These are phyloP conservation scores for Steinernema carpocapsae DNA, from an alignment of 2,888 invertebrate species.

Conservation along the genomic window DNA sequence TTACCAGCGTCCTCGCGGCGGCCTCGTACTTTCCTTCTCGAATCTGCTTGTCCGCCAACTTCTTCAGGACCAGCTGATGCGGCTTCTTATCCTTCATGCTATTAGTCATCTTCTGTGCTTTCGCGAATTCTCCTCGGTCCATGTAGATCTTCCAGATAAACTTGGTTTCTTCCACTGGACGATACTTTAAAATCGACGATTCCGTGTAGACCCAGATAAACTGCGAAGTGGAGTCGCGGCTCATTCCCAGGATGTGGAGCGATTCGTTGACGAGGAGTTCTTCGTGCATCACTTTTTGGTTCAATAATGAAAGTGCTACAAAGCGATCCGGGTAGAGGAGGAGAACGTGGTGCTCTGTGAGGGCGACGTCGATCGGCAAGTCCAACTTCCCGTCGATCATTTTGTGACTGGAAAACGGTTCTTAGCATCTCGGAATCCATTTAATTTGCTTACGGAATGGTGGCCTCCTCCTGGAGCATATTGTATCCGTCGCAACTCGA, in stretches of 20 bases:
- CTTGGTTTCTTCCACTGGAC: slow-evolving; percentile 63
- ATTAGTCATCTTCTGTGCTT: slow-evolving; percentile 52
- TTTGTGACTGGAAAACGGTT: slow-evolving; percentile 50
- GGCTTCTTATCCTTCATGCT: slow-evolving; percentile 55
- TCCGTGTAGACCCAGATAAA: slow-evolving; percentile 61
- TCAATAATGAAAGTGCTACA: slow-evolving; percentile 60
- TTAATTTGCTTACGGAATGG: slow-evolving; percentile 15
- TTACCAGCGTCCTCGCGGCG: slow-evolving; percentile 83
- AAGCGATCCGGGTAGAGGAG: slow-evolving; percentile 57
- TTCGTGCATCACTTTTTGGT: slow-evolving; percentile 59
- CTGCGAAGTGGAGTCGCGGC: slow-evolving; percentile 56
- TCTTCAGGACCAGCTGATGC: slow-evolving; percentile 60
- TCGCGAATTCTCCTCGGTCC: slow-evolving; percentile 59
- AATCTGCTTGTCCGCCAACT: slow-evolving; percentile 65
- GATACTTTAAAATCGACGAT: slow-evolving; percentile 57
- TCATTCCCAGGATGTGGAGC: slow-evolving; percentile 50
- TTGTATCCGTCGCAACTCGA: slow-evolving; percentile 35
- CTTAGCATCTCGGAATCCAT: neutral
- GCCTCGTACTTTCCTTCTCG: slow-evolving; percentile 62
- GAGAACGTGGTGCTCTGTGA: slow-evolving; percentile 64
- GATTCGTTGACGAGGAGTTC: slow-evolving; percentile 53
- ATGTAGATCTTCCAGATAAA: slow-evolving; percentile 65
- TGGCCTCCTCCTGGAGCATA: slow-evolving; percentile 39
- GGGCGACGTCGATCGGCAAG: slow-evolving; percentile 58
- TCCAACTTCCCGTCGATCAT: slow-evolving; percentile 60